A percentile compares a stretch with the other conserved stretches of the same genome.
Conservation (phyloP, 2,888 invertebrate genomes). For the Crioceris asparagi region DNA sequence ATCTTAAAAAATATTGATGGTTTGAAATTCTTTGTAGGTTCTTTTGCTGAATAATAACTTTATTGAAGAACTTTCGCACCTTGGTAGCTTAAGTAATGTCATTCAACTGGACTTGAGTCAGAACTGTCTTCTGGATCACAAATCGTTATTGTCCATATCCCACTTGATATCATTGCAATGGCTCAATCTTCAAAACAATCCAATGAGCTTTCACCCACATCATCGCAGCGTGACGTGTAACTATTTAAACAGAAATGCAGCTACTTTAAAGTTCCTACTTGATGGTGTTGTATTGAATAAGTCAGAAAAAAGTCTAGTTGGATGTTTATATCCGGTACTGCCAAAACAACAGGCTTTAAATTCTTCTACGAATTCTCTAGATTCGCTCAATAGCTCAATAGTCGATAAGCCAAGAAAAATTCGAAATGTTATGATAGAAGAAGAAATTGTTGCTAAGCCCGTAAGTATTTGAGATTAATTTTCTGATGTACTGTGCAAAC, state of each 20-base stretch:
- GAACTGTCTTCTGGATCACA: constrained; percentile 52
- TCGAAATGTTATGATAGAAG: constrained; percentile 37
- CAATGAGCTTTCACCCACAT: constrained; percentile 49
- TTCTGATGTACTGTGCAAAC: too few species aligned
- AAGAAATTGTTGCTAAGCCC: constrained; percentile 33
- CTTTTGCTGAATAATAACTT: constrained; percentile 53
- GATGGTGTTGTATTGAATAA: constrained; percentile 44
- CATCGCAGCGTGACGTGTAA: constrained; percentile 45
- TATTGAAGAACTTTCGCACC: constrained; percentile 47
- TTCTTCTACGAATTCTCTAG: constrained; percentile 16
- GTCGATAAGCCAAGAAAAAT: constrained; percentile 31
- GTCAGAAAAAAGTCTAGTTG: constrained; percentile 42
- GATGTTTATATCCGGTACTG: constrained; percentile 32
- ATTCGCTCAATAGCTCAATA: constrained; percentile 15
- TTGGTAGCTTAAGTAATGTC: constrained; percentile 44
- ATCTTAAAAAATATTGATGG: neutral
- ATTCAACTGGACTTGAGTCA: constrained; percentile 51
- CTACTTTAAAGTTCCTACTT: constrained; percentile 43
- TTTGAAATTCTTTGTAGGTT: constrained; percentile 37
- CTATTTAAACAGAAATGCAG: constrained; percentile 46
- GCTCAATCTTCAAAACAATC: constrained; percentile 50
- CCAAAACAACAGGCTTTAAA: constrained; percentile 10
- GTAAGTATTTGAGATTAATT: too few species aligned
- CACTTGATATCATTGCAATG: constrained; percentile 43
- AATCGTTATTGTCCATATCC: constrained; percentile 44